phyloP scores from a whole-genome alignment of 2,888 invertebrate species.

The Beris morrisii region DNA sequence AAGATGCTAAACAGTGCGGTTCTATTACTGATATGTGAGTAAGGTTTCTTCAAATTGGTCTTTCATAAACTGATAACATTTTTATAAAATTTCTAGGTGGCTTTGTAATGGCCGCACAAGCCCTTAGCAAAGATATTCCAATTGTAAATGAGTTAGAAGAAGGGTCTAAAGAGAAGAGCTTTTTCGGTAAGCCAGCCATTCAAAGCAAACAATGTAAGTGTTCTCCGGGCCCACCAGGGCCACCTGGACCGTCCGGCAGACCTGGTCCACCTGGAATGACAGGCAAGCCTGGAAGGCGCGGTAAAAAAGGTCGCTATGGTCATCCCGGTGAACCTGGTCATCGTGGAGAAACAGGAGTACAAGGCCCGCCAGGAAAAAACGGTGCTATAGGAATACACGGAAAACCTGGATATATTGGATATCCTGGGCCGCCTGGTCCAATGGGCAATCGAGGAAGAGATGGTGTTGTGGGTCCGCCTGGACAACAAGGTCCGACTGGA shows the following conservation, averaged over 20 bases:
- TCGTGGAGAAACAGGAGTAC: not conserved
- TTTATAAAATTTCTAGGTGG: not conserved
- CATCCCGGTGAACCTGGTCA: conserved; percentile 1
- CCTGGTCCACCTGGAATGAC: not conserved
- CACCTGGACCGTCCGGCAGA: conserved; percentile 17
- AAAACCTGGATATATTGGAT: conserved; percentile 1
- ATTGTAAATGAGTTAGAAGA: not conserved
- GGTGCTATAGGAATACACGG: conserved; percentile 3
- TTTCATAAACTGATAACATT: not conserved
- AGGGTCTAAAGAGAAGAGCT: conserved; percentile 8
- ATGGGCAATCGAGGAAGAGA: conserved; percentile 11
- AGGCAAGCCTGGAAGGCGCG: conserved; percentile 8
- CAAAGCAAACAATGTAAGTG: not conserved
- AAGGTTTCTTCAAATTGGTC: not conserved
- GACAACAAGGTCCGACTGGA: not conserved
- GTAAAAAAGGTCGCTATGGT: conserved; percentile 9
- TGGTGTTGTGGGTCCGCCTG: conserved; percentile 19
- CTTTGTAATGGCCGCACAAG: not conserved
- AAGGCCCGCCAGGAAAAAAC: conserved; percentile 8
- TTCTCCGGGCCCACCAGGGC: conserved; percentile 16
- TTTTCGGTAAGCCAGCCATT: not conserved
- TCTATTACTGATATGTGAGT: conserved; percentile 1
- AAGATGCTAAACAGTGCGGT: conserved; percentile 1
- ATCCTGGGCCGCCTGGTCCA: conserved; percentile 10
- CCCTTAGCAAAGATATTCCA: not conserved